Base-by-base conservation (phyloP, 2,888 invertebrate genomes). In the Campoletis raptor region DNA sequence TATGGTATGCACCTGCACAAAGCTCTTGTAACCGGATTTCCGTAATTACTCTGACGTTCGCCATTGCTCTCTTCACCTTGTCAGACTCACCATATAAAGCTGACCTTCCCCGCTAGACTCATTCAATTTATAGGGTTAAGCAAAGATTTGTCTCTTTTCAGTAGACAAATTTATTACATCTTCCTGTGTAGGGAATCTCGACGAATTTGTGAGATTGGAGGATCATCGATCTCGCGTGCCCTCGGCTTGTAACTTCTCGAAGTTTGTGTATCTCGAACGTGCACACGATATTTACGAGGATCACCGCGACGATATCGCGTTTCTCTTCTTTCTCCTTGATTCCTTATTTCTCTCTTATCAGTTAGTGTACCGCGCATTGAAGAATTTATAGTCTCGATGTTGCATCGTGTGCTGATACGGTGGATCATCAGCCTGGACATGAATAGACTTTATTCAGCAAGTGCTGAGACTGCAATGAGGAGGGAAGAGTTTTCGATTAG, bases 211-310 rank as follows among this genome's bases (percentile, higher is more conserved):
- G 77, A 74, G 79, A 84, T 87, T 87, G 83, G 81, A 77, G 86
- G 70, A 67, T 79, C 81, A 76, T 82, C 87, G 86, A 81, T 86
- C 84, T 88, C 83, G 87, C 87, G 87, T 87, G 85, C 57, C 76
- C 54, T 37, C 72, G 42, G 83, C 70, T 72, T 85, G 78, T 87
- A 83, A 87, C 82, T 85, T 87, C 85, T 83, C 81, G 74, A 81
- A 57, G 81, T 82, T 70, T 70, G 7, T 77, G 76, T 82, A 82
- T 82, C 82, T 70, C 69, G 61, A 77, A 61, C 61, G 70, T 21
- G 48, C 10, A 21, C 24, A 10, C 24, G 42, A 21, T 82, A 82
- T 82, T 82, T 70, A 82, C 76, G 77, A 70, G 45, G 54, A 81
- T 30, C 24, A 52, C 64, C 24, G 54, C 18, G 57, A 61, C 76